Evolutionary conservation across 2,113 vertebrate genomes (phyloP), one percentile per base, ranked within the genome.

Genomic region (Centropus unirufus): DNA sequence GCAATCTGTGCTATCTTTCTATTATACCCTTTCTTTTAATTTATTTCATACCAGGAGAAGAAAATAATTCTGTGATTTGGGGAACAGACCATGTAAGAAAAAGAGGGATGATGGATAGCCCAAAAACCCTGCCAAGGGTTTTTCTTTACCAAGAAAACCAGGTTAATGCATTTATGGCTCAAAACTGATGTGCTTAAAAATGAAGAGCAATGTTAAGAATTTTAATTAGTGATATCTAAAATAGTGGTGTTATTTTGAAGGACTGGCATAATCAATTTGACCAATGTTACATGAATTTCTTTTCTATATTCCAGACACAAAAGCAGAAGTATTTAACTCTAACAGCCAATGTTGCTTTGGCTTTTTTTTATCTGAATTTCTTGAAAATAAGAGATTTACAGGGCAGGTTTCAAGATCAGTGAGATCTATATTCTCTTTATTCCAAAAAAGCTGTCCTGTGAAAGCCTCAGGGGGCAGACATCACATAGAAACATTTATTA

Each of bases 401-500:
- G 18, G 12, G 61, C 17, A 4, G 3, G 51, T 94, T 91, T 81
- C 52, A 89, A 89, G 76, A 78, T 73, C 55, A 69, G 46, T 55
- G 23, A 55, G 29, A 46, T 46, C 16, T 83, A 26, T 47, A 24
- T 32, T 34, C 2, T n/a, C 74, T 46, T 62, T 62, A 36, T 36
- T 63, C 70, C 5, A 63, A 73, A 83, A 91, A 91, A 84, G 7
- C 5, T 75, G 3, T 70, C 89, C 42, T 59, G 32, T 84, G 84
- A 75, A 64, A 84, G 59, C 34, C 44, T 8, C 57, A 57, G 58
- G 44, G 20, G 26, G 18, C 20, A 87, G 69, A 68, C 12, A 70
- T 87, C 64, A 82, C 34, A 64, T 36, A 23, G 81, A 96, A 89
- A 72, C 52, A n/a, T 82, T 75, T 92, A 63, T 89, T 16, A 89